Evolutionary conservation across 2,797 vertebrate genomes (phyloP).

Genomic region (Eutrigla gurnardus): DNA sequence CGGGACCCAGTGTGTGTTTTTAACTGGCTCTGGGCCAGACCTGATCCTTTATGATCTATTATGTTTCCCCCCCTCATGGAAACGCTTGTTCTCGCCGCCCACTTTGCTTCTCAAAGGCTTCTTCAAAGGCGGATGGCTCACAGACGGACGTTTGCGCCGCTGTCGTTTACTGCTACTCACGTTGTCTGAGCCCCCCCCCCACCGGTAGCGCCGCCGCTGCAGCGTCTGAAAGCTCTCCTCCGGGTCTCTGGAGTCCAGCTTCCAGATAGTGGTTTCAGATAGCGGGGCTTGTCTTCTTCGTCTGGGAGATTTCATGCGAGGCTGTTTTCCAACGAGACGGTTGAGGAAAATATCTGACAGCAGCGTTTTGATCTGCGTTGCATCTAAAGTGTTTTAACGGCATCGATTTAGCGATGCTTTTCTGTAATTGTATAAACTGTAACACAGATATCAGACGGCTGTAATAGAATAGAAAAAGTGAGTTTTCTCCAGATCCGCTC

Average conservation of each 20-base stretch:
- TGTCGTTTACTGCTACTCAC: conserved; percentile 60
- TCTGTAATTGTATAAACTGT: not conserved
- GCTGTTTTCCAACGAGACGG: conserved; percentile 23
- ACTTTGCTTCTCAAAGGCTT: conserved; percentile 33
- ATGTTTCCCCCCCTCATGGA: conserved; percentile 55
- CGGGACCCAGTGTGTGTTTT: conserved; percentile 51
- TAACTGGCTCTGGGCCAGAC: conserved; percentile 56
- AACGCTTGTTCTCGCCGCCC: conserved; percentile 38
- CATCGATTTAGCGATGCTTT: not conserved
- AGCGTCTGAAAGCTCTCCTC: conserved; percentile 35
- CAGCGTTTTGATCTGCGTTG: conserved; percentile 50
- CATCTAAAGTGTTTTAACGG: conserved; percentile 19
- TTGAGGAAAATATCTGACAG: conserved; percentile 51
- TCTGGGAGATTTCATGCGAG: conserved; percentile 34
- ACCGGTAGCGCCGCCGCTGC: conserved; percentile 21
- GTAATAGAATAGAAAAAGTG: not conserved
- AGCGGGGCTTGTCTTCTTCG: conserved; percentile 39
- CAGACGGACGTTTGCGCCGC: conserved; percentile 50
- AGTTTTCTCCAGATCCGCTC: not conserved
- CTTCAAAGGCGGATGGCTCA: conserved; percentile 22
- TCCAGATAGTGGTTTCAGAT: conserved; percentile 36
- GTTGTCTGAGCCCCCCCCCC: conserved; percentile 32
- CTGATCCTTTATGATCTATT: too few relatives aligned
- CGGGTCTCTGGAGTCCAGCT: conserved; percentile 40
- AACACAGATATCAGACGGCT: not conserved